Evolutionary conservation across 1,140 invertebrate species (phyloP).

Genomic region (Phthorimaea operculella): DNA sequence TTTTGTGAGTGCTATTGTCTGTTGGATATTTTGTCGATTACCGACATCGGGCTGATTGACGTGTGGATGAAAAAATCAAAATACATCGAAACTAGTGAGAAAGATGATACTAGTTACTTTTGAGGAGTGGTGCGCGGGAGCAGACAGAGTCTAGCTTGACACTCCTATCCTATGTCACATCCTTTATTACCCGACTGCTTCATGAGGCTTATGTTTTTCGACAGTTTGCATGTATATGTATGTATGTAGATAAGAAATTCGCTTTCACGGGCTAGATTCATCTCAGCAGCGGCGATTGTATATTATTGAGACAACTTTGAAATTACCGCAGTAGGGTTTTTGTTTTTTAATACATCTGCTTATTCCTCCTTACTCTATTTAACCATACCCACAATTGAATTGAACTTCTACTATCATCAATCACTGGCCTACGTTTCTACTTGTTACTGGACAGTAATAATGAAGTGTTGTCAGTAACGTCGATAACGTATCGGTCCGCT

Average conservation of each 20-base stretch:
- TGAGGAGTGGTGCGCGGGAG: no score
- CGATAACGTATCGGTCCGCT: neutral
- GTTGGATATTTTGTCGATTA: constrained; percentile 36
- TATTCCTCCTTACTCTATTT: constrained; percentile 7
- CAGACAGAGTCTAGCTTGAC: no score
- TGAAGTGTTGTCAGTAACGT: neutral
- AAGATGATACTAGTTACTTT: constrained; percentile 21
- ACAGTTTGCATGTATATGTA: no score
- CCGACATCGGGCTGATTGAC: constrained; percentile 31
- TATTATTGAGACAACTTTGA: no score
- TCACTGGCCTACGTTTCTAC: neutral
- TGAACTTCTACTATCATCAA: constrained; percentile 1
- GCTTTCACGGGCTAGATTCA: no score
- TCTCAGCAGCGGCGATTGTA: no score
- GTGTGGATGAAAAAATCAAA: constrained; percentile 33
- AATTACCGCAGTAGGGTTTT: no score
- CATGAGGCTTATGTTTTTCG: no score
- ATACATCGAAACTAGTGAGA: constrained; percentile 37
- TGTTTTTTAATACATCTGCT: no score
- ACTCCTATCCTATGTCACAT: no score
- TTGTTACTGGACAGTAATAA: neutral
- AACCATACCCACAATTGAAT: neutral
- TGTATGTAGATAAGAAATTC: no score
- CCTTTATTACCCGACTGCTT: no score
- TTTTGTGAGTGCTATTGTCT: constrained; percentile 33